These are phyloP conservation scores for Caenorhabditis sulstoni DNA, from an alignment of 2,888 invertebrate genomes.

Conservation along the genomic window DNA sequence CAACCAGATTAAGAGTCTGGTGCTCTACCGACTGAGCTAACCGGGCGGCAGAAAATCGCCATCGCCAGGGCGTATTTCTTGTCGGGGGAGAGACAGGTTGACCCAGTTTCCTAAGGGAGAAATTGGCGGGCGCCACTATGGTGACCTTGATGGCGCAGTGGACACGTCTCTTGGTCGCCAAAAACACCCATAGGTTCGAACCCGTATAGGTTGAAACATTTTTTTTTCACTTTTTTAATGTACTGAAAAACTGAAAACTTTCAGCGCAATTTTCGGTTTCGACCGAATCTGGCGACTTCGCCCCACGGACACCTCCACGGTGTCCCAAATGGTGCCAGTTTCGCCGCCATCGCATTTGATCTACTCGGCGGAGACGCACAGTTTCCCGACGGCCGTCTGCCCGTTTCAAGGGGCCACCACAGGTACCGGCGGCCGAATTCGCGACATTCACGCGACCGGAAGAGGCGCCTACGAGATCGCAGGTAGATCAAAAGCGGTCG, in stretches of 20 bases:
- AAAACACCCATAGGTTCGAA: neutral
- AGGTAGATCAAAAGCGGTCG: no score
- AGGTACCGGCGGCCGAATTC: conserved; percentile 94
- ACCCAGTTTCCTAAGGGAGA: no score
- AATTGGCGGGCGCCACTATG: neutral
- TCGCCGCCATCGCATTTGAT: conserved; percentile 89
- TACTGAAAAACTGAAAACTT: no score
- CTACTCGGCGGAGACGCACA: conserved; percentile 98
- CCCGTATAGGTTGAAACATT: no score
- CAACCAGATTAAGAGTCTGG: conserved; percentile 80
- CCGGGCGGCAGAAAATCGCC: conserved; percentile 63
- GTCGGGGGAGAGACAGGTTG: no score
- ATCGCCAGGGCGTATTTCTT: neutral
- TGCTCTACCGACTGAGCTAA: conserved; percentile 80
- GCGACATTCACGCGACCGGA: conserved; percentile 96
- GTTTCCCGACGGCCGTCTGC: conserved; percentile 89
- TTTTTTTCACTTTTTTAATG: no score
- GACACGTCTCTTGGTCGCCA: no score
- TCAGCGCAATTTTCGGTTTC: conserved; percentile 41
- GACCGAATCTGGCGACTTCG: conserved; percentile 83
- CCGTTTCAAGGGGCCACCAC: conserved; percentile 66
- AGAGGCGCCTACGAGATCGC: conserved; percentile 82
- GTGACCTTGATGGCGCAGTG: conserved; percentile 11
- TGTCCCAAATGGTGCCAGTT: conserved; percentile 84
- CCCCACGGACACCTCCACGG: conserved; percentile 86